These are phyloP conservation scores for Amorpha juglandis DNA, from an alignment of 2,888 invertebrate genomes.

Conservation along the genomic window DNA sequence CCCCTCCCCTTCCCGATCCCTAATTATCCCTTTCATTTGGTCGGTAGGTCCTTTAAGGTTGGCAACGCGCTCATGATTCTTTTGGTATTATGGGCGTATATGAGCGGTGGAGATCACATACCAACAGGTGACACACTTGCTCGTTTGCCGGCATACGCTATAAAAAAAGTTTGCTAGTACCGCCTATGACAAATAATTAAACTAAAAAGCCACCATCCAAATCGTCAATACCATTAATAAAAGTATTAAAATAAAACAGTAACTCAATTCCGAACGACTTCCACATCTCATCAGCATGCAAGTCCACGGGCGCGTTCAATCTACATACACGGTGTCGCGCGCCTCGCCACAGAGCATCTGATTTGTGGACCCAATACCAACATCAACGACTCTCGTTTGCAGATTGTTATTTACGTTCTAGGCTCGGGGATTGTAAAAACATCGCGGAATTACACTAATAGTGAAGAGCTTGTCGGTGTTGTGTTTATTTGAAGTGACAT, in stretches of 20 bases:
- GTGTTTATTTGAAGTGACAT: background rate
- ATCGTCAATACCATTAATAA: background rate
- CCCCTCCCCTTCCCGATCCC: too few species aligned
- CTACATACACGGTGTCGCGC: constrained; percentile 30
- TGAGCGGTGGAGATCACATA: too few species aligned
- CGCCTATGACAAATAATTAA: background rate
- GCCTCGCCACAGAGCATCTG: constrained; percentile 33
- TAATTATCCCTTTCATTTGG: too few species aligned
- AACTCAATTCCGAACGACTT: background rate
- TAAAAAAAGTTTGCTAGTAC: too few species aligned
- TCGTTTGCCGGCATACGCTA: too few species aligned
- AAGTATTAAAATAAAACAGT: background rate
- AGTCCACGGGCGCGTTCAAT: constrained; percentile 36
- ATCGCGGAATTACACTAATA: constrained; percentile 2
- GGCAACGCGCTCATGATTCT: too few species aligned
- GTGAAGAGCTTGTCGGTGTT: background rate
- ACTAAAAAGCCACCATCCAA: background rate
- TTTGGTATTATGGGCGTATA: too few species aligned
- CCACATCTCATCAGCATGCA: background rate
- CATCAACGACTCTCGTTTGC: constrained; percentile 63
- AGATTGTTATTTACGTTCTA: constrained; percentile 62
- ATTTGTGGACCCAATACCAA: constrained; percentile 52
- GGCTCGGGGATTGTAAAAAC: constrained; percentile 3
- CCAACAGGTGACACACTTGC: too few species aligned
- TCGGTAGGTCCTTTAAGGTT: too few species aligned